Conservation (phyloP, 2,888 invertebrate species). For the Corythucha ciliata region DNA sequence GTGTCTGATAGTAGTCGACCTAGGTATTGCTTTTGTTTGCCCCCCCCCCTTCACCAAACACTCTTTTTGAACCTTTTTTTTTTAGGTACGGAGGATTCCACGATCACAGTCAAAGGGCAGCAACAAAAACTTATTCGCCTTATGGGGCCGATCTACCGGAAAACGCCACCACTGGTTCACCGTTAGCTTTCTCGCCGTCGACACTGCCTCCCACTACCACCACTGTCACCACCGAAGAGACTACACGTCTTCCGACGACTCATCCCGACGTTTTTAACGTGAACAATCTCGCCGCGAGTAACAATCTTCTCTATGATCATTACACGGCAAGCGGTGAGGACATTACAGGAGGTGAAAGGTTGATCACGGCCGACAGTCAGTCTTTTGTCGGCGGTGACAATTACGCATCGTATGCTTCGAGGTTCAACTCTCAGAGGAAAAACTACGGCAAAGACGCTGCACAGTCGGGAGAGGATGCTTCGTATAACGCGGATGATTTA, state of each 20-base stretch:
- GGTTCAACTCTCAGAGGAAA: constrained; percentile 21
- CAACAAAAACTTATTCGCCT: constrained; percentile 29
- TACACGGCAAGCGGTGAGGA: constrained; percentile 26
- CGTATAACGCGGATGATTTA: constrained; percentile 17
- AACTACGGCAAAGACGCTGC: constrained; percentile 16
- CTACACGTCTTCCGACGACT: constrained; percentile 1
- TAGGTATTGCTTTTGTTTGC: too few species aligned
- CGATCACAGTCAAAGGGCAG: constrained; percentile 32
- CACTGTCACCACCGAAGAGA: constrained; percentile 7
- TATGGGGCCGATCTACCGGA: constrained; percentile 32
- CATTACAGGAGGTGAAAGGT: constrained; percentile 19
- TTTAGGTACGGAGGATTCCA: constrained; percentile 40
- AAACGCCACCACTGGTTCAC: constrained; percentile 31
- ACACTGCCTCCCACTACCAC: constrained; percentile 12
- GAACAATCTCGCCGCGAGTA: constrained; percentile 29
- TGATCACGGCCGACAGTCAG: constrained; percentile 35
- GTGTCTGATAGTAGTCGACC: constrained; percentile 35
- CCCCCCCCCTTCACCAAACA: too few species aligned
- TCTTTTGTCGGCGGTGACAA: constrained; percentile 36
- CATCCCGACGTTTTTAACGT: constrained; percentile 23
- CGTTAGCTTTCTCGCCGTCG: constrained; percentile 23
- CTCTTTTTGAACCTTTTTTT: too few species aligned
- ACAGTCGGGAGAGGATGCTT: constrained; percentile 10
- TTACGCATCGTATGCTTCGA: constrained; percentile 23
- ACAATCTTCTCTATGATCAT: constrained; percentile 24